Evolutionary conservation across 1,140 invertebrate genomes (phyloP), one percentile per base, ranked within the genome.

Genomic region (Nephila pilipes): DNA sequence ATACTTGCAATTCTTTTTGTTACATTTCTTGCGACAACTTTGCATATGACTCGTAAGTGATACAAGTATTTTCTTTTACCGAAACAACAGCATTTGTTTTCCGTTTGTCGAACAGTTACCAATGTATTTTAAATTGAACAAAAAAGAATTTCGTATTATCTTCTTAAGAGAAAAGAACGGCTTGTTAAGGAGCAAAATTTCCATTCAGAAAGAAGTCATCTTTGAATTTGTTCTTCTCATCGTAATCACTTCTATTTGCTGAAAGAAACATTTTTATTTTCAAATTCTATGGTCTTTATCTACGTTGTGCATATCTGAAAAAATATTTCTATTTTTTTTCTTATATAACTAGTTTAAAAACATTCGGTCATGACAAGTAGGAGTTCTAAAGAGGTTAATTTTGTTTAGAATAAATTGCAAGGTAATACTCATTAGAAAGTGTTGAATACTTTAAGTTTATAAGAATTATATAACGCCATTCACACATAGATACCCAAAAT

Each of bases 201-300:
- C 29, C 29, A 32, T n/a, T n/a, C 25, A 65, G 63, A n/a, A 2
- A 75, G 14, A 75, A 25, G 10, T 18, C 29, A 2, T 0, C 5
- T 32, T 36, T 36, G 16, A 25, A 75, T 75, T 32, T 22, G 8
- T 75, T 32, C 16, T 69, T 32, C 14, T 32, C 18, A 32, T 18
- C 29, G 69, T 75, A 75, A 75, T 75, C 20, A 29, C 69, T 36
- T 75, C 36, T 75, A 75, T 75, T 75, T 32, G 29, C 32, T 75
- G 0, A 10, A 29, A 29, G 22, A 63, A 63, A 22, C 1, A 22
- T 22, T n/a, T 14, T 8, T 22, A 6, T 65, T n/a, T 65, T 29
- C 22, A 8, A n/a, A 29, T 25, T 25, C 22, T 65, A 2, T 25
- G n/a, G 12, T n/a, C 25, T 65, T 12, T 65, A n/a, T 29, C 14